Evolutionary conservation across 2,797 vertebrate genomes (phyloP), one percentile per base, ranked within the genome.

Genomic region (Poeciliopsis gracilis): DNA sequence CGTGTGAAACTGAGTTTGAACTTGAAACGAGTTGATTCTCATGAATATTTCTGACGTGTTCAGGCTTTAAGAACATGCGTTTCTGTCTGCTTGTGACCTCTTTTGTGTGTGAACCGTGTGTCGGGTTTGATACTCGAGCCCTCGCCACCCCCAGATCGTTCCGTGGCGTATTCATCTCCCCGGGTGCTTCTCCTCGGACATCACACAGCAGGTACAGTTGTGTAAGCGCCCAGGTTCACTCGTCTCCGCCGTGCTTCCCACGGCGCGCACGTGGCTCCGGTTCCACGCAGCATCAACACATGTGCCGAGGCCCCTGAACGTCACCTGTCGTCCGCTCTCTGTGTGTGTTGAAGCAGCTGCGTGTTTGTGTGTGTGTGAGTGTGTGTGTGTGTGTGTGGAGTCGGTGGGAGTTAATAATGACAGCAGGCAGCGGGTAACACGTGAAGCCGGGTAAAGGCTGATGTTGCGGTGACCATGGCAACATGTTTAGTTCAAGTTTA

Each of bases 191-290:
- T 49, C 53, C 20, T 66, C 33, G 45, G 13, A 53, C 57, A 63
- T 82, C 49, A 69, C 53, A 47, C 36, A 76, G 33, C 79, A 79
- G 25, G 61, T 74, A 59, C 5, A 0, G 79, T 86, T 90, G 88
- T 89, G 53, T 88, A 88, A 91, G 67, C 30, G 41, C 59, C 45
- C 76, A 45, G 33, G 59, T 18, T 81, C 71, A 41, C 75, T 71
- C n/a, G 25, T 78, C 70, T 72, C 79, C 53, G 71, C 67, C 36
- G 45, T 77, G 78, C 79, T 72, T 84, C 63, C 57, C 82, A 80
- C 51, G 69, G 51, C 15, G 75, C 72, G 82, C 88, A 90, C 88
- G 87, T 91, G 88, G 80, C 79, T 84, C 66, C 49, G 46, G 53
- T 63, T 69, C 72, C 75, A 83, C 77, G 84, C 78, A 81, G 73